These are phyloP conservation scores for Amyelois transitella DNA, from an alignment of 1,140 invertebrate species.

Conservation along the genomic window DNA sequence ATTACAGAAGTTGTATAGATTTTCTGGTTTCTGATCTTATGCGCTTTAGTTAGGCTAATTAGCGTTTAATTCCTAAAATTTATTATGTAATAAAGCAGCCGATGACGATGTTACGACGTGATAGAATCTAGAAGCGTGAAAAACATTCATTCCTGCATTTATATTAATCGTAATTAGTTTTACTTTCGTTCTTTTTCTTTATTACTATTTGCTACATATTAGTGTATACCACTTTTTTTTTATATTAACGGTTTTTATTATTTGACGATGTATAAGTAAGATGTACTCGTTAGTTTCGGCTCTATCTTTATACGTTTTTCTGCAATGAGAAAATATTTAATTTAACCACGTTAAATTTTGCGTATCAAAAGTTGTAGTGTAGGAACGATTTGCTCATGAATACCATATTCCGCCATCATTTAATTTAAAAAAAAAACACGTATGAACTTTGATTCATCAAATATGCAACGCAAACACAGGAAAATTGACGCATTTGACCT, in stretches of 20 bases:
- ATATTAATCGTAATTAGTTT: neutral
- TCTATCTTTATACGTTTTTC: too few species aligned
- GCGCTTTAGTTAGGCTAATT: slow-evolving; percentile 11
- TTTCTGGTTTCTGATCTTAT: neutral
- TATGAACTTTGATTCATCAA: neutral
- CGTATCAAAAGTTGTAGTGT: too few species aligned
- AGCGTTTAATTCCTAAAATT: slow-evolving; percentile 15
- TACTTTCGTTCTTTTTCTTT: neutral
- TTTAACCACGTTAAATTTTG: too few species aligned
- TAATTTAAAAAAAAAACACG: too few species aligned
- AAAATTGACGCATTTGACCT: neutral
- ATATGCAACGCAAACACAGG: neutral
- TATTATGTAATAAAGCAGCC: slow-evolving; percentile 8
- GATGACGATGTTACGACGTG: neutral
- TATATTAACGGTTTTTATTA: too few species aligned
- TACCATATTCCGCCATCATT: too few species aligned
- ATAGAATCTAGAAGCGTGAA: slow-evolving; percentile 14
- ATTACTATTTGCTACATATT: too few species aligned
- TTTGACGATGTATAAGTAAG: too few species aligned
- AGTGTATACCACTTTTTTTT: too few species aligned
- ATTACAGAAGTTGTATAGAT: neutral
- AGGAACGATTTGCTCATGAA: too few species aligned
- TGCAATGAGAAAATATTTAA: too few species aligned
- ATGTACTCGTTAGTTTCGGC: too few species aligned
- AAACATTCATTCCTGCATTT: slow-evolving; percentile 1